Base-by-base conservation (phyloP, 2,888 invertebrate genomes). In the Erebia palarica region DNA sequence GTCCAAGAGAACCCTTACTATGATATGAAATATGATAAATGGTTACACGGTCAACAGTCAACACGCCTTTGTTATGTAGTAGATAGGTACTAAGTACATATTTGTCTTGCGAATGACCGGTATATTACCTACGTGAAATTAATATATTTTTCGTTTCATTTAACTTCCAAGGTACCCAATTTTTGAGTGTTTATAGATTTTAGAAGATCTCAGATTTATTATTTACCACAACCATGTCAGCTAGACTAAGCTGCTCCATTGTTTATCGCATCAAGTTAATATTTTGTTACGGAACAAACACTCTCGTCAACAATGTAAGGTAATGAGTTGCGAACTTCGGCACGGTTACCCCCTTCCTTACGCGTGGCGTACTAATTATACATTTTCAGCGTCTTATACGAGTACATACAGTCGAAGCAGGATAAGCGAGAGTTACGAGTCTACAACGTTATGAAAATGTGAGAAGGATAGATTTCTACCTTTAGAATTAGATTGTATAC, bases 301-400 rank as follows among this genome's bases (percentile, higher is more conserved):
- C 60, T 61, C 18, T 11, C 61, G 27, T 59, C 58, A 14, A 11
- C 44, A 16, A 61, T 44, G 61, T 44, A 49, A 49, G 49, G 49
- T 49, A 49, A 63, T 49, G 21, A 63, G 63, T 63, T 63, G 18
- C 63, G 9, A 63, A 63, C 63, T 49, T 63, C 3, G n/a, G 16
- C 16, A 7, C 21, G 47, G 21, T 63, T 49, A 44, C 13, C 11
- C 49, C 5, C 16, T 11, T 42, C 13, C 18, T 14, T 5, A 14
- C 57, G 3, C 57, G 60, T 11, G 60, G 60, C 44, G 16, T 4
- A 5, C 63, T 63, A 49, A 49, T 63, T 42, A 61, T 47, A 47
- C 18, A 47, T 13, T 61, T 44, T 47, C 57, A 58, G 16, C 14
- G 7, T 63, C 63, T 61, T 63, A 18, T 55, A 9, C 21, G 7